phyloP scores from a whole-genome alignment of 30 jellyfish, hydroid and myxozoan genomes.

The Turritopsis dohrnii region DNA sequence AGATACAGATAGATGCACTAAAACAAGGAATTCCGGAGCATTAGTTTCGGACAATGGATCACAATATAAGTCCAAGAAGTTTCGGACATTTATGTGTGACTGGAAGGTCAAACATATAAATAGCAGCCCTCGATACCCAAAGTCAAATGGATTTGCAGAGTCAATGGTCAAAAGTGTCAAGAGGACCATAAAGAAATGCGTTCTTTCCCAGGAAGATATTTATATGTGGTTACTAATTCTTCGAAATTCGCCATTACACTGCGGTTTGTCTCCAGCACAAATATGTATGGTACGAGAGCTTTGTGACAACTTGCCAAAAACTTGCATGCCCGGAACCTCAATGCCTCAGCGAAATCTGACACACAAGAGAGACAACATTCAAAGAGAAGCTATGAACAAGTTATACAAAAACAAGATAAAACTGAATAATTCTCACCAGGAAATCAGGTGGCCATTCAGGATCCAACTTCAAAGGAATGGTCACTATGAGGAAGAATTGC shows the following conservation, averaged over 20 bases:
- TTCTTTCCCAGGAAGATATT: neutral
- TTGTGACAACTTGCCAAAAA: neutral
- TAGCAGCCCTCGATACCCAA: constrained; percentile 1
- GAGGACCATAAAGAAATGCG: neutral
- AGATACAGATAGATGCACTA: neutral
- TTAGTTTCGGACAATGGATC: constrained; percentile 7
- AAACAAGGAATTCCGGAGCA: neutral
- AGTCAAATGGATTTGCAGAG: neutral
- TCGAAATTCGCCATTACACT: neutral
- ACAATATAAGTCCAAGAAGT: neutral
- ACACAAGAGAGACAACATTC: no score
- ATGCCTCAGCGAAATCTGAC: neutral
- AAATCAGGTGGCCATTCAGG: no score
- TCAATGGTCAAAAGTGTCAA: neutral
- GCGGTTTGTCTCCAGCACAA: neutral
- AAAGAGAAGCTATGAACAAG: no score
- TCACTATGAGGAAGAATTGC: no score
- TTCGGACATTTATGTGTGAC: neutral
- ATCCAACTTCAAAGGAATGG: no score
- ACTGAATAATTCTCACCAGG: no score
- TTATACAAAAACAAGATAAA: no score
- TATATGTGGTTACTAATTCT: neutral
- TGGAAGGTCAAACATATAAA: neutral
- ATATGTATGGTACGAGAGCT: neutral
- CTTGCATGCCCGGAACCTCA: neutral